A percentile compares a stretch with the other conserved stretches of the same genome.
phyloP scores from a whole-genome alignment of 2,113 vertebrate genomes.

The Crotophaga sulcirostris region DNA sequence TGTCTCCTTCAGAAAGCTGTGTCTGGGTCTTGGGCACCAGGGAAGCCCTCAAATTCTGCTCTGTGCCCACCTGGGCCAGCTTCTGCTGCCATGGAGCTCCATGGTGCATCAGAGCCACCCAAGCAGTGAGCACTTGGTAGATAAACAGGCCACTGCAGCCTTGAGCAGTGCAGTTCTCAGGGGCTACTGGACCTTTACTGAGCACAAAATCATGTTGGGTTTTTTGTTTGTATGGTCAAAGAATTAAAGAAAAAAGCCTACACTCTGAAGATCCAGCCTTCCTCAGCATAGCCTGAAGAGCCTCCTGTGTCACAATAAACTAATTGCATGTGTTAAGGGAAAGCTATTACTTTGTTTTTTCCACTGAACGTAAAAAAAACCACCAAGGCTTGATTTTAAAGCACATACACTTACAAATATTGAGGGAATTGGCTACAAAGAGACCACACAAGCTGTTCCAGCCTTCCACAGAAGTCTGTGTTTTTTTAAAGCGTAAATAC shows the following conservation, averaged over 20 bases:
- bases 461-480: constrained; percentile 6
- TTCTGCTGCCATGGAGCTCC: neutral
- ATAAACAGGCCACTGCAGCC: neutral
- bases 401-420: constrained; percentile 29
- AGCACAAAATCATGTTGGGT: neutral
- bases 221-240: neutral
- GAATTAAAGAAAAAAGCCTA: neutral
- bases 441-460: constrained; percentile 61
- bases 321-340: constrained; percentile 1
- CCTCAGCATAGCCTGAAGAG: neutral
- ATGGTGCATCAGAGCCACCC: neutral
- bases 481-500: constrained; percentile 25
- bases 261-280: neutral
- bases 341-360: constrained; percentile 31
- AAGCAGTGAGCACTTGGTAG: fast-evolving
- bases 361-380: neutral
- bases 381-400: constrained; percentile 29
- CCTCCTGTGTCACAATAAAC: neutral
- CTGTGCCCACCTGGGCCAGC: fast-evolving
- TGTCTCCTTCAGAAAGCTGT: neutral
- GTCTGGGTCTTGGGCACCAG: neutral
- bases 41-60: neutral
- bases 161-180: neutral
- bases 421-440: constrained; percentile 33
- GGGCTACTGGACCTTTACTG: neutral